A percentile compares a stretch with the other conserved stretches of the same genome.
Conservation (phyloP, 1,140 invertebrate species). For the Drosophila melanogaster region Release_6_plus_ISO1_MT NT_033777.3:23414501-23415000, state of each 20-base stretch:
- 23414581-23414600: conserved; percentile 57
- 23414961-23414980: conserved; percentile 8
- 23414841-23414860: conserved; percentile 77
- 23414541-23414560: conserved; percentile 81
- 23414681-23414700: conserved; percentile 64
- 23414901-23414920: conserved; percentile 72
- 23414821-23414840: conserved; percentile 15
- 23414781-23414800: conserved; percentile 62
- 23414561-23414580: conserved; percentile 78
- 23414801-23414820: conserved; percentile 28
- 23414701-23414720: conserved; percentile 22
- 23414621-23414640: conserved; percentile 10
- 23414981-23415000: conserved; percentile 72
- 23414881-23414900: conserved; percentile 81
- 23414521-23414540: conserved; percentile 73
- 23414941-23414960: conserved; percentile 5
- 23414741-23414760: conserved; percentile 69
- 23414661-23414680: conserved; percentile 70
- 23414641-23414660: conserved; percentile 49
- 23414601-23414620: conserved; percentile 59
- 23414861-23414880: conserved; percentile 81
- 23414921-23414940: conserved; percentile 72
- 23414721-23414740: conserved; percentile 48
- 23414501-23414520: conserved; percentile 78
- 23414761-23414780: conserved; percentile 53